Evolutionary conservation across 2,113 vertebrate genomes (phyloP).

Genomic region (Stomatorhinus ivindoensis): DNA sequence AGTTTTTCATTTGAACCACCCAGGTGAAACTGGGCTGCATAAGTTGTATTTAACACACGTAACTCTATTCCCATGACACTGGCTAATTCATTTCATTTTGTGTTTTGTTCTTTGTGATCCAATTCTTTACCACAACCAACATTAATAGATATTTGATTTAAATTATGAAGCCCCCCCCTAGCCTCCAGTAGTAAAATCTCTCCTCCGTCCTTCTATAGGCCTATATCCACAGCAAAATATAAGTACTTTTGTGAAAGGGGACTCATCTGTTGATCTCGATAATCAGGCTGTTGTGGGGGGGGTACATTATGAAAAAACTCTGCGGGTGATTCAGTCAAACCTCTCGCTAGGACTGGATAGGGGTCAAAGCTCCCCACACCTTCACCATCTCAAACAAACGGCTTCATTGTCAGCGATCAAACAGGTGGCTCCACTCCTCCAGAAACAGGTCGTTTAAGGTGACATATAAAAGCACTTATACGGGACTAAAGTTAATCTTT

Average conservation of each 20-base stretch:
- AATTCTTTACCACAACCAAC: not conserved
- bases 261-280: not conserved
- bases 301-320: not conserved
- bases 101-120: not conserved
- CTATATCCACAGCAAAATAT: not conserved
- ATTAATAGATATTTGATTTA: no score
- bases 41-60: not conserved
- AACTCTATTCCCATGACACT: not conserved
- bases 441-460: constrained; percentile 2
- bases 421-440: not conserved
- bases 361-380: not conserved
- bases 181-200: not conserved
- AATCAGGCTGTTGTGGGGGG: not conserved
- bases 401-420: not conserved
- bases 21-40: not conserved
- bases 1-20: not conserved
- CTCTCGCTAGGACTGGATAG: not conserved
- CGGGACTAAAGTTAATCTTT: not conserved
- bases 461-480: not conserved
- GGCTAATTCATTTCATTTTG: not conserved
- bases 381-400: not conserved
- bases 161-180: no score
- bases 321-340: not conserved
- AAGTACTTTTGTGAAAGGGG: not conserved
- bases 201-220: not conserved